A percentile compares a stretch with the other conserved stretches of the same genome.
phyloP scores from a whole-genome alignment of 2,113 vertebrate species.

The Eidolon helvum region DNA sequence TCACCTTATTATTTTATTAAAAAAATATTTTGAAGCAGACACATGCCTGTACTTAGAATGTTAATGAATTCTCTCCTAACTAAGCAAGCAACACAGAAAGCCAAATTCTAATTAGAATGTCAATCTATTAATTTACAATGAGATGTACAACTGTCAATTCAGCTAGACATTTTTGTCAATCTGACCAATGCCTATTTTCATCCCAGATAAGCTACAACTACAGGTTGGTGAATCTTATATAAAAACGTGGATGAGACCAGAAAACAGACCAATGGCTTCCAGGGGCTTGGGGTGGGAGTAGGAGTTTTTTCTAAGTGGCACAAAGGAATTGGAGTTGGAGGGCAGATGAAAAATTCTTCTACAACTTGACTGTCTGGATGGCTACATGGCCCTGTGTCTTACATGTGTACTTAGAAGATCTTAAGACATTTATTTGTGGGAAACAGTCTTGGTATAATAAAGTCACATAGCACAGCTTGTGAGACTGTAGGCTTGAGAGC shows the following conservation, averaged over 20 bases:
- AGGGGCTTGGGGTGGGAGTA: neutral
- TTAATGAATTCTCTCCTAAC: neutral
- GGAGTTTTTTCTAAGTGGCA: neutral
- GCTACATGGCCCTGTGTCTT: neutral
- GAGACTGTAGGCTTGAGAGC: neutral
- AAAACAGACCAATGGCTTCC: neutral
- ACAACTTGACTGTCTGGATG: neutral
- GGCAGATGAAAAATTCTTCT: neutral
- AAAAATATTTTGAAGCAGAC: neutral
- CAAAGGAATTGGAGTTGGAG: neutral
- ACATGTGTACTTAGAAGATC: neutral
- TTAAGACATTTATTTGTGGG: neutral
- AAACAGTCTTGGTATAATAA: neutral
- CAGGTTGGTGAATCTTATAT: neutral
- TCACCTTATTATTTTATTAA: neutral
- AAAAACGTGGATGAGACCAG: neutral
- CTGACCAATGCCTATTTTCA: neutral
- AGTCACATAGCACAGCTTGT: neutral
- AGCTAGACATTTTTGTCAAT: neutral
- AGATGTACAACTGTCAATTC: neutral
- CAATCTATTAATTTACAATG: slow-evolving; percentile 12
- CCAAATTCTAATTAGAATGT: slow-evolving; percentile 27
- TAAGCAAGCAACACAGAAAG: neutral
- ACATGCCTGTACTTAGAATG: neutral
- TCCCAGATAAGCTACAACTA: neutral